phyloP scores from a whole-genome alignment of 2,797 vertebrate species.

The Sarcophilus harrisii region DNA sequence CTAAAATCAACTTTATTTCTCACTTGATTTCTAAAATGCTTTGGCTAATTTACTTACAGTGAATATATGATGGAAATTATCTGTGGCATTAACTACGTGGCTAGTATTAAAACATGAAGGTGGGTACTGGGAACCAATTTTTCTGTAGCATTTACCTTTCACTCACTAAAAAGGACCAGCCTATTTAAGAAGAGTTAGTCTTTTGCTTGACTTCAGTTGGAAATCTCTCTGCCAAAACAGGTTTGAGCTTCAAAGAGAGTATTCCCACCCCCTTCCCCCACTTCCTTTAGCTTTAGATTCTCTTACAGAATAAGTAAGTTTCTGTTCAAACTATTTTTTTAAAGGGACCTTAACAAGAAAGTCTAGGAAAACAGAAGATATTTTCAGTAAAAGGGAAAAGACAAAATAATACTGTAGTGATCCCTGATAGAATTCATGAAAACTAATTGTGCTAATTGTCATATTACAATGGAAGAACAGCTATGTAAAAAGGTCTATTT shows the following conservation, averaged over 20 bases:
- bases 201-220: not conserved
- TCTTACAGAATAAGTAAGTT: not conserved
- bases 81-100: not conserved
- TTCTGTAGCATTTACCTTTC: not conserved
- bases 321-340: not conserved
- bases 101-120: slow-evolving; percentile 21
- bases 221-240: not conserved
- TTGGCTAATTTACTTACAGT: slow-evolving; percentile 10
- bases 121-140: not conserved
- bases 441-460: not conserved
- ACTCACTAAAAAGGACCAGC: not conserved
- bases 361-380: not conserved
- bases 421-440: not conserved
- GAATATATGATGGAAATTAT: not conserved
- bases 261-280: too few relatives aligned
- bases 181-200: not conserved
- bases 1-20: not conserved
- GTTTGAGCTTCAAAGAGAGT: not conserved
- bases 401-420: not conserved
- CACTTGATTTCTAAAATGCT: slow-evolving; percentile 25
- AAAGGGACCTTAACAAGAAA: not conserved
- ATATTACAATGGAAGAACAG: not conserved
- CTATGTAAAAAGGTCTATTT: not conserved
- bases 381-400: not conserved
- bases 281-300: not conserved